Percentiles rank a stretch among this genome's conserved stretches.
phyloP scores from a whole-genome alignment of 1,140 invertebrate genomes.

The Psilanteris sp. region DNA sequence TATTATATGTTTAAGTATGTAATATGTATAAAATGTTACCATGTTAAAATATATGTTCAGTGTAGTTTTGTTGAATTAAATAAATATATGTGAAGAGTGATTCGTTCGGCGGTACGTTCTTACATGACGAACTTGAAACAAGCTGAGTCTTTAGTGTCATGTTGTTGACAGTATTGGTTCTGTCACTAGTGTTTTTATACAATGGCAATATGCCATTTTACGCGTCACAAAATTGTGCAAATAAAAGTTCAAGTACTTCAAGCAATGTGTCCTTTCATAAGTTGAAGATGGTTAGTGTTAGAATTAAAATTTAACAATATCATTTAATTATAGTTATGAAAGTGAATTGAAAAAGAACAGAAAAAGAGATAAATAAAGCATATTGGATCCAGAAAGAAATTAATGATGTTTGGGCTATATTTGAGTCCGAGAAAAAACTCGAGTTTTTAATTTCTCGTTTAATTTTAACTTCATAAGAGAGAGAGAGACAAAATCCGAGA shows the following conservation, averaged over 20 bases:
- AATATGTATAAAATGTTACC: constrained; percentile 37
- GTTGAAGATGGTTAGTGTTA: constrained; percentile 47
- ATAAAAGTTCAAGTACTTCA: constrained; percentile 51
- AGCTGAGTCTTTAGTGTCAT: constrained; percentile 38
- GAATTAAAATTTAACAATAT: not conserved
- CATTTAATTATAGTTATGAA: not conserved
- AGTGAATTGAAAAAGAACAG: not conserved
- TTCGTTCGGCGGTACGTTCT: constrained; percentile 14
- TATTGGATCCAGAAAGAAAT: constrained; percentile 1
- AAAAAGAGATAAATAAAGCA: constrained; percentile 4
- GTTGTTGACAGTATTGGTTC: constrained; percentile 45
- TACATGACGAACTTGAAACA: constrained; percentile 42
- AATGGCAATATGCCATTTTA: constrained; percentile 53
- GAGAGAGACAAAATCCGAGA: not conserved
- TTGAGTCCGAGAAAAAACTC: constrained; percentile 24
- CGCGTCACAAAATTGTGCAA: constrained; percentile 24
- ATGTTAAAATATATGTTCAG: no score
- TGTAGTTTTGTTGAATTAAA: constrained; percentile 10
- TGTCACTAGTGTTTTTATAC: constrained; percentile 36
- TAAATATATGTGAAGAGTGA: constrained; percentile 4
- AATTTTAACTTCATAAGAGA: constrained; percentile 17
- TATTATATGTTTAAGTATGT: no score
- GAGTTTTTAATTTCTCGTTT: constrained; percentile 23
- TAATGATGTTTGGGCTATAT: constrained; percentile 28
- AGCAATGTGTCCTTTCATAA: constrained; percentile 16